These are phyloP conservation scores for Molanna angustata DNA, from an alignment of 2,888 invertebrate genomes.

Conservation along the genomic window DNA sequence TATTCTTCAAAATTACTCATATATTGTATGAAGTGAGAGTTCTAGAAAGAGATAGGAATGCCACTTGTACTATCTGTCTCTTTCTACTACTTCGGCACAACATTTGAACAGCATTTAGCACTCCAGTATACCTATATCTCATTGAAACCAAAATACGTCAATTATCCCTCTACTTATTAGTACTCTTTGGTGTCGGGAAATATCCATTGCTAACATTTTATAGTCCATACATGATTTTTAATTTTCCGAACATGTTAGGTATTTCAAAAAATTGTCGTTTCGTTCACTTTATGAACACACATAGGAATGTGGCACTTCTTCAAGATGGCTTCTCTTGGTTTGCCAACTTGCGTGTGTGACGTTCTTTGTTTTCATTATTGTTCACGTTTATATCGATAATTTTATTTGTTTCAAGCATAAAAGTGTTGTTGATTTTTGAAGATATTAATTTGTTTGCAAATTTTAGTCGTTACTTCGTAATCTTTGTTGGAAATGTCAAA, in stretches of 20 bases:
- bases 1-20: no score
- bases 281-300: slow-evolving; percentile 45
- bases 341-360: slow-evolving; percentile 60
- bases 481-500: slow-evolving; percentile 18
- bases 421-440: background rate
- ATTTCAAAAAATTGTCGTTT: slow-evolving; percentile 23
- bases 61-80: no score
- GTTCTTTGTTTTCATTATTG: slow-evolving; percentile 35
- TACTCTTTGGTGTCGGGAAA: no score
- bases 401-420: slow-evolving; percentile 2
- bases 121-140: no score
- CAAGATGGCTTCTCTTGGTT: slow-evolving; percentile 70
- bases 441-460: slow-evolving; percentile 7
- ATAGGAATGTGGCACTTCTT: slow-evolving; percentile 70
- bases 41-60: no score
- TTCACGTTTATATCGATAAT: slow-evolving; percentile 23
- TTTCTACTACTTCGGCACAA: no score
- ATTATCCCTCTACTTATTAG: no score
- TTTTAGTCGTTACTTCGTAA: slow-evolving; percentile 2
- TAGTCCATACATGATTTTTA: no score
- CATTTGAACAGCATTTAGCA: no score
- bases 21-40: no score
- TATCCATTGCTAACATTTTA: no score
- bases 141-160: no score
- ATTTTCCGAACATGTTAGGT: slow-evolving; percentile 9